Conservation (phyloP, 1,140 invertebrate species). For the Drosophila virilis region DNA sequence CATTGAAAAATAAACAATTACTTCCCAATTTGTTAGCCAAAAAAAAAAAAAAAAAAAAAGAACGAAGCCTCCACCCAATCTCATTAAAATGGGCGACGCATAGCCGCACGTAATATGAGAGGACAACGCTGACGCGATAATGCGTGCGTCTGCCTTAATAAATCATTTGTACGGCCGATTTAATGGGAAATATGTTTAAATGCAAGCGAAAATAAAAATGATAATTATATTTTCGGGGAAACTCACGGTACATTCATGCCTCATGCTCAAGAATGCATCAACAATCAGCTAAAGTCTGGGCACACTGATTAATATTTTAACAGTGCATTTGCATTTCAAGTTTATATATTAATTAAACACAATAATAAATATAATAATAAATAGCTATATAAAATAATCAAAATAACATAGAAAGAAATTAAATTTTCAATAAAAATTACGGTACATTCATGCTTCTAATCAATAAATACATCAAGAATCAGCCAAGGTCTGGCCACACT, state of each 20-base stretch:
- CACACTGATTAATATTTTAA: neutral
- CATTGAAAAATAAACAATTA: constrained; percentile 45
- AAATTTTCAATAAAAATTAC: neutral
- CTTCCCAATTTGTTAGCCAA: constrained; percentile 69
- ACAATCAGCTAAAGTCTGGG: neutral
- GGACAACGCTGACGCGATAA: constrained; percentile 46
- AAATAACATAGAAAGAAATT: neutral
- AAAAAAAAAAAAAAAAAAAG: no score
- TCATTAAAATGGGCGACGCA: constrained; percentile 51
- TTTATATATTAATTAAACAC: no score
- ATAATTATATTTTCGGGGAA: neutral
- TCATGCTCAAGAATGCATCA: neutral
- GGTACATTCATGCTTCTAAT: neutral
- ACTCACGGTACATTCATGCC: neutral
- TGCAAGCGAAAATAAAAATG: neutral
- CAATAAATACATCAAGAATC: neutral
- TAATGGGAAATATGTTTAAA: neutral
- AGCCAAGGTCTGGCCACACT: neutral
- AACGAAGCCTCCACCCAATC: constrained; percentile 18
- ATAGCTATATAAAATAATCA: neutral
- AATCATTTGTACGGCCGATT: constrained; percentile 23
- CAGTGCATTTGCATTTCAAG: no score
- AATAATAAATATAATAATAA: no score
- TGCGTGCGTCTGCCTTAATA: constrained; percentile 31
- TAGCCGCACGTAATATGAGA: constrained; percentile 36